phyloP scores from a whole-genome alignment of 2,888 invertebrate species.

The Papilio protenor region DNA sequence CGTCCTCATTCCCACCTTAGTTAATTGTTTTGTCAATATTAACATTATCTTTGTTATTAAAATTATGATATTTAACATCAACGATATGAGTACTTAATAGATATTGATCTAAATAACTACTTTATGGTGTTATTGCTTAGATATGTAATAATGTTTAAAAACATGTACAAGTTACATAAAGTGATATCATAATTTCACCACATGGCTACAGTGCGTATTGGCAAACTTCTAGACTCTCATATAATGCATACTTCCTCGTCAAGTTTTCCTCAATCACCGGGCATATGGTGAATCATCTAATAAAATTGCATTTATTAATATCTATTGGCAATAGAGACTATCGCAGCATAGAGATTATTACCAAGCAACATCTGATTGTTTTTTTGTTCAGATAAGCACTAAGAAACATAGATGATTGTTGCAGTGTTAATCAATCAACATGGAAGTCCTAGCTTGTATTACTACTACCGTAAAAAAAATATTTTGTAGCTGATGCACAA shows the following conservation, averaged over 20 bases:
- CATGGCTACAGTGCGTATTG: neutral
- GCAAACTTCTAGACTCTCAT: neutral
- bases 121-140: neutral
- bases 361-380: neutral
- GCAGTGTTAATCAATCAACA: too few relatives aligned
- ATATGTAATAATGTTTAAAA: neutral
- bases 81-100: neutral
- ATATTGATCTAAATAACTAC: neutral
- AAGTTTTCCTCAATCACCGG: conserved; percentile 1
- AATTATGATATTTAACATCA: neutral
- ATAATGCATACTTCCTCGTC: neutral
- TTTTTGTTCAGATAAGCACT: neutral
- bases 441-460: too few relatives aligned
- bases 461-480: too few relatives aligned
- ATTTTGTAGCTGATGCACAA: neutral
- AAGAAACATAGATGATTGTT: neutral
- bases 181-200: neutral
- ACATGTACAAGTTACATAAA: neutral
- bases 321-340: neutral
- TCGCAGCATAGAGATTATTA: neutral
- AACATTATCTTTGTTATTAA: neutral
- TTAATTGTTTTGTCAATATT: conserved; percentile 9
- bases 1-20: conserved; percentile 16
- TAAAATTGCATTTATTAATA: neutral
- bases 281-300: conserved; percentile 2